These are phyloP conservation scores for Tachina lurida DNA, from an alignment of 2,888 invertebrate species.

Conservation along the genomic window DNA sequence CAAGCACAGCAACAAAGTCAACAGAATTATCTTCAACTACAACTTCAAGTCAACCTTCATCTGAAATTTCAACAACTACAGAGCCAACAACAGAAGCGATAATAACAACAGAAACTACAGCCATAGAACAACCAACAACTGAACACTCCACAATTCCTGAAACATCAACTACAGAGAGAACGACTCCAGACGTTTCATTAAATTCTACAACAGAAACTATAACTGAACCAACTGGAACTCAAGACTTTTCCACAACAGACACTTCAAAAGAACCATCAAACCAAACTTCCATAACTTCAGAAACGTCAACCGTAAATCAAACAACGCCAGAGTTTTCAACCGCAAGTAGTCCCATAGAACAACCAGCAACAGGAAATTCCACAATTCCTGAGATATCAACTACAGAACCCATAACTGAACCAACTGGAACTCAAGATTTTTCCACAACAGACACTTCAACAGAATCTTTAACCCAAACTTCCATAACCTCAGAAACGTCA, in stretches of 20 bases:
- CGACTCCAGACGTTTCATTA: background rate
- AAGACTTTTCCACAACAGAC: background rate
- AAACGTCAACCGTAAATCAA: background rate
- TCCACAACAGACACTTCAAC: background rate
- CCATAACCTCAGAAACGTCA: background rate
- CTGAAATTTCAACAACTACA: background rate
- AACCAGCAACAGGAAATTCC: background rate
- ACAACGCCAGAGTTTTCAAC: background rate
- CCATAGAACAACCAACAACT: background rate
- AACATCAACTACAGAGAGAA: background rate
- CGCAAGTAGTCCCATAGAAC: background rate
- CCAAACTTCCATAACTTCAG: background rate
- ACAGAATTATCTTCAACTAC: no score
- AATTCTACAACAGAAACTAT: background rate
- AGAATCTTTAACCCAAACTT: background rate
- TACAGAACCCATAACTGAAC: background rate
- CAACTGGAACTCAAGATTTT: background rate
- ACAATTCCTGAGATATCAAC: background rate
- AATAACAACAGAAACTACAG: background rate
- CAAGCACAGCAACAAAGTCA: background rate
- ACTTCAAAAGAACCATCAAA: background rate
- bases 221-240: background rate
- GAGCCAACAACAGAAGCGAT: background rate
- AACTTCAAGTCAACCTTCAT: background rate
- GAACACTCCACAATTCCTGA: background rate